A percentile compares a stretch with the other conserved stretches of the same genome.
These are phyloP conservation scores for Eonycteris spelaea DNA, from an alignment of 2,113 vertebrate genomes.

Conservation along the genomic window DNA sequence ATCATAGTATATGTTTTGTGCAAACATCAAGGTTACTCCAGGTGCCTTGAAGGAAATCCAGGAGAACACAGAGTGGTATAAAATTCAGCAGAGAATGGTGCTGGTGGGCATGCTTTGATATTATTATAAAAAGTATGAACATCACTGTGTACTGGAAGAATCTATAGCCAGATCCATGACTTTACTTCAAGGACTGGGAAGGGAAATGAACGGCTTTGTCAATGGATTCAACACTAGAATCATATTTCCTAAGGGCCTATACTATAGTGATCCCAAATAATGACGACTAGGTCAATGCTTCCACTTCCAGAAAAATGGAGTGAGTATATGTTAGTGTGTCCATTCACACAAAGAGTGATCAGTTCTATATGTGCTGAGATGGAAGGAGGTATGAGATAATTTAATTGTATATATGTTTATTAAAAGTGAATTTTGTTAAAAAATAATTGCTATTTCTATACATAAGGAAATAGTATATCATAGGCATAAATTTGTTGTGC, in stretches of 20 bases:
- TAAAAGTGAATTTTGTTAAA: background rate
- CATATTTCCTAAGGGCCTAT: background rate
- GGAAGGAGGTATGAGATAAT: background rate
- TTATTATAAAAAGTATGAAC: background rate
- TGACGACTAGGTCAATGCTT: background rate
- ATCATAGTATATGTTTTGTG: background rate
- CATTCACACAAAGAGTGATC: background rate
- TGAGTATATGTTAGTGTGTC: background rate
- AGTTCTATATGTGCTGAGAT: background rate
- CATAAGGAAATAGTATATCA: background rate
- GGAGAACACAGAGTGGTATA: background rate
- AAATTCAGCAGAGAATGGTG: background rate
- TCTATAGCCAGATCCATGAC: background rate
- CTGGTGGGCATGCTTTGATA: background rate
- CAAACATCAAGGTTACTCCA: background rate
- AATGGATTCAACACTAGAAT: background rate
- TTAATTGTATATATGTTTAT: background rate
- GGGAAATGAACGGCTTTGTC: background rate
- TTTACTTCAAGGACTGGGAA: background rate
- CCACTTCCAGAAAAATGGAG: background rate
- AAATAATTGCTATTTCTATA: background rate
- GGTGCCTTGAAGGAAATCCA: background rate
- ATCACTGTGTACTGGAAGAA: background rate
- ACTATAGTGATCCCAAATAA: background rate
- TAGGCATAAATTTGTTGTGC: background rate